Evolutionary conservation across 2,888 invertebrate genomes (phyloP).

Genomic region (Taenaris catops): DNA sequence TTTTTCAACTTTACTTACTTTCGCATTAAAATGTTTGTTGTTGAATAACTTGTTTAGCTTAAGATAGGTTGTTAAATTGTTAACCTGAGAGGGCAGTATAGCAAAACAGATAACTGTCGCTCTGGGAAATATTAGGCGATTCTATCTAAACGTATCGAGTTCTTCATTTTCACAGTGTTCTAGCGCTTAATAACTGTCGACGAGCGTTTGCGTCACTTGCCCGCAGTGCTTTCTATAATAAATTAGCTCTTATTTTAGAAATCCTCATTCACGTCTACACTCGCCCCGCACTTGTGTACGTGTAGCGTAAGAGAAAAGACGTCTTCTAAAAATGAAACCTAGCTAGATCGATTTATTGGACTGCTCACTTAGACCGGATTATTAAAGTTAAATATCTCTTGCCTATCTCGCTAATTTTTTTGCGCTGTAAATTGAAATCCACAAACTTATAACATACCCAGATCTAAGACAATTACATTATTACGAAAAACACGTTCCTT

Average conservation of each 20-base stretch:
- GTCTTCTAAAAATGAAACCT: neutral
- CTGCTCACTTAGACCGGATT: too few species aligned
- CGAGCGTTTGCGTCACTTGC: slow-evolving; percentile 68
- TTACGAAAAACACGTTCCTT: too few species aligned
- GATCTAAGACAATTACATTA: too few species aligned
- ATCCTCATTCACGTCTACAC: slow-evolving; percentile 54
- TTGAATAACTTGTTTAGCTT: slow-evolving; percentile 24
- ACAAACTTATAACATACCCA: too few species aligned
- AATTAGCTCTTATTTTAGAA: slow-evolving; percentile 75
- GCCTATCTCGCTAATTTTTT: too few species aligned
- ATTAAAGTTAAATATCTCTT: too few species aligned
- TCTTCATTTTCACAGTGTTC: slow-evolving; percentile 54
- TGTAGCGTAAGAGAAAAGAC: neutral
- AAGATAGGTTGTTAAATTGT: slow-evolving; percentile 20
- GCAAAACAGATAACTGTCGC: slow-evolving; percentile 4
- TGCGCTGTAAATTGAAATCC: too few species aligned
- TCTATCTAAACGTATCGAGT: slow-evolving; percentile 44
- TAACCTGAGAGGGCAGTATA: slow-evolving; percentile 18
- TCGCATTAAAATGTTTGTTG: too few species aligned
- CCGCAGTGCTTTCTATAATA: slow-evolving; percentile 57
- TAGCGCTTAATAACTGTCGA: slow-evolving; percentile 75
- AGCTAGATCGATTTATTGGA: too few species aligned
- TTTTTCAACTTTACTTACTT: slow-evolving; percentile 4
- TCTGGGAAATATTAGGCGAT: slow-evolving; percentile 38
- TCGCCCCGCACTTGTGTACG: slow-evolving; percentile 41